Evolutionary conservation across 2,797 vertebrate species (phyloP), one percentile per base, ranked within the genome.

Genomic region (Anas bernieri): DNA sequence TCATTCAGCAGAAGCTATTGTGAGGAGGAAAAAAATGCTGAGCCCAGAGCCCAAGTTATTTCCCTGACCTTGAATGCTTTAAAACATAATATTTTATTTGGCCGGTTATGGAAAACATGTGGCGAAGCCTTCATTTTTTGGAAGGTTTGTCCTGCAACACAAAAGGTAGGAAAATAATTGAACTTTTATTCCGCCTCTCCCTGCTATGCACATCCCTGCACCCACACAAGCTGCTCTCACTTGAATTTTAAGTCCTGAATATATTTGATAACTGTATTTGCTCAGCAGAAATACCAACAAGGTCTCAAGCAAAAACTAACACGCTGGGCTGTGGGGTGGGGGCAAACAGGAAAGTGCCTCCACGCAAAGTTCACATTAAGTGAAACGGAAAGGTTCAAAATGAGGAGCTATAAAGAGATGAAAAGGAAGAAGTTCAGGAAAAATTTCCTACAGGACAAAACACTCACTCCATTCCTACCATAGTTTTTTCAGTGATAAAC

Each of bases 81-180:
- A 80, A 88, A 88, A 64, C 52, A 90, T 78, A 89, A 78, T 94
- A 79, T 96, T 96, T 94, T 75, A 81, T 74, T 96, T 96, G 90
- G 92, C 83, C 16, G 4, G 13, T 72, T 79, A 82, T 3, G 68
- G 56, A 81, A 90, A 87, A 85, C 37, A 79, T 79, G 72, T 88
- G 91, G 80, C 45, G 74, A 78, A 87, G 63, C 23, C 31, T 87
- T 86, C 37, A 46, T 83, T 87, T 89, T 72, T 50, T 31, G 12
- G 43, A 93, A 88, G 7, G 35, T 79, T 90, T 88, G 58, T 83
- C 77, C 78, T 87, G 58, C 1, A 9, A 80, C 63, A 75, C n/a
- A 68, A 79, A 78, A 81, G 70, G 8, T 39, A 52, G 61, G 76
- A 90, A 94, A 90, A 83, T 55, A 95, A 81, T 62, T 37, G 67